Evolutionary conservation across 2,113 vertebrate species (phyloP).

Genomic region (Alouatta palliata): DNA sequence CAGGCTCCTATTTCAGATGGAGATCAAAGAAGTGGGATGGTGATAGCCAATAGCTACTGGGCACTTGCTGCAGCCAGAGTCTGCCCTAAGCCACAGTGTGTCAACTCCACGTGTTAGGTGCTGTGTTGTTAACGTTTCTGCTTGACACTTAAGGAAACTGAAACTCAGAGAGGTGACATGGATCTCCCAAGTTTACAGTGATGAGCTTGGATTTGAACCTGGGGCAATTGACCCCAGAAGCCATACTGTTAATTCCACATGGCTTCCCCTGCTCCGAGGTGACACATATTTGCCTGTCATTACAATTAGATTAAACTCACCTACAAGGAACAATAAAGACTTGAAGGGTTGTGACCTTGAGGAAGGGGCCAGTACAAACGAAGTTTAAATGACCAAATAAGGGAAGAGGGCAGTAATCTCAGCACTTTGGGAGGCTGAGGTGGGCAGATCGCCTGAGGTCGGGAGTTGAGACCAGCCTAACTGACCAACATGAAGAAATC

Average conservation of each 20-base stretch:
- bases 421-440: too few species aligned
- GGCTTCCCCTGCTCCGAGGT: background rate
- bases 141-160: background rate
- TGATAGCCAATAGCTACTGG: background rate
- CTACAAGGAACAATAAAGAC: background rate
- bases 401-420: background rate
- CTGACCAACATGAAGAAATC: too few species aligned
- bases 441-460: too few species aligned
- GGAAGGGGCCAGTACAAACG: background rate
- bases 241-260: background rate
- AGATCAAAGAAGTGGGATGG: background rate
- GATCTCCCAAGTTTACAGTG: background rate
- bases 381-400: background rate
- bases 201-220: background rate
- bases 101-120: background rate
- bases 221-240: background rate
- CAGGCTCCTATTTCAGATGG: background rate
- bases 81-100: background rate
- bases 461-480: too few species aligned
- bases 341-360: background rate
- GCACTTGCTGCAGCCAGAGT: background rate
- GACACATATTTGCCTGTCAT: background rate
- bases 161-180: background rate
- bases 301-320: background rate
- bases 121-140: background rate